These are phyloP conservation scores for Vanessa cardui DNA, from an alignment of 2,888 invertebrate genomes.

Conservation along the genomic window DNA sequence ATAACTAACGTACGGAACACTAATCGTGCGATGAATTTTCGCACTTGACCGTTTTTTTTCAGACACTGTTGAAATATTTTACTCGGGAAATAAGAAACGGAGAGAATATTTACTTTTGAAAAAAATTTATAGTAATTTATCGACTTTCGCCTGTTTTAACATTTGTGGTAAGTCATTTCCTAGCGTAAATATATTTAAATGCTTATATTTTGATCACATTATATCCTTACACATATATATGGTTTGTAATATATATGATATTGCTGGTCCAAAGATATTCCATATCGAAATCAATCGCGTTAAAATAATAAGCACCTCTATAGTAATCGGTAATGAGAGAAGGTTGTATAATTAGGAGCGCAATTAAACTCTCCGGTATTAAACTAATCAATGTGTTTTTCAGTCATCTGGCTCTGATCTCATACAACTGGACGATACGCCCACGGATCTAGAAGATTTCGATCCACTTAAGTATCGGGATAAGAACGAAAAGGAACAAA, in stretches of 20 bases:
- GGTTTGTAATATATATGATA: background rate
- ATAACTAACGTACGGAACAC: slow-evolving; percentile 31
- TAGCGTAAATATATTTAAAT: slow-evolving; percentile 10
- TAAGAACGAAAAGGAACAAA: slow-evolving; percentile 67
- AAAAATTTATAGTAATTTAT: slow-evolving; percentile 27
- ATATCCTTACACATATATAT: background rate
- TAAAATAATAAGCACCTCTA: background rate
- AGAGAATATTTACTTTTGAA: slow-evolving; percentile 44
- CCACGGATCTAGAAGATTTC: slow-evolving; percentile 72
- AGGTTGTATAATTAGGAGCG: slow-evolving; percentile 34
- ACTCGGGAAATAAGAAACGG: slow-evolving; percentile 46
- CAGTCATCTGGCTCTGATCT: slow-evolving; percentile 76
- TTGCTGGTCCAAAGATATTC: background rate
- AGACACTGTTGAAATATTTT: slow-evolving; percentile 45
- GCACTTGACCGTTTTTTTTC: slow-evolving; percentile 47
- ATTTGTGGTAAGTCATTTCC: slow-evolving; percentile 43
- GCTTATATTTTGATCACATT: slow-evolving; percentile 1
- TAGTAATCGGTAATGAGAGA: slow-evolving; percentile 28
- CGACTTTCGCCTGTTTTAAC: slow-evolving; percentile 33
- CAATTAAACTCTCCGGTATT: slow-evolving; percentile 46
- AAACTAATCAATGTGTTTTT: slow-evolving; percentile 64
- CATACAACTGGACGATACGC: slow-evolving; percentile 75
- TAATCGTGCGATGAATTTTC: slow-evolving; percentile 43
- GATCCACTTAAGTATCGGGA: slow-evolving; percentile 72
- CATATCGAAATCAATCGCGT: background rate